Conservation (phyloP, 2,113 vertebrate genomes). For the Pagrus major region DNA sequence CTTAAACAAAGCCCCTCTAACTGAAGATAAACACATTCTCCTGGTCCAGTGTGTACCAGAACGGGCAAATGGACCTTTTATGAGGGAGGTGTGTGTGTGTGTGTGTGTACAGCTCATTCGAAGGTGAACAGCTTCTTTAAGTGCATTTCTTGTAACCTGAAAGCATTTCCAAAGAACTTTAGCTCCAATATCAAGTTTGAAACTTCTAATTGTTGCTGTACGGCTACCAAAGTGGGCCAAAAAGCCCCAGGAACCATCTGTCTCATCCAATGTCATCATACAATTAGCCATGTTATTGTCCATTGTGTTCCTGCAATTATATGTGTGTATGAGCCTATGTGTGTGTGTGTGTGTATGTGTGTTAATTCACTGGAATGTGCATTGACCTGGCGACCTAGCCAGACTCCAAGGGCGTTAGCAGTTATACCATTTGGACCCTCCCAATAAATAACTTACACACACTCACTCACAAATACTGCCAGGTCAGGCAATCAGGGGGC, state of each 20-base stretch:
- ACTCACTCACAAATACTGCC: constrained; percentile 56
- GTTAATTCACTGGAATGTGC: constrained; percentile 74
- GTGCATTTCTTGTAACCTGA: constrained; percentile 36
- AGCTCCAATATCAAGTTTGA: not conserved
- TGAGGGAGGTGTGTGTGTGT: constrained; percentile 47
- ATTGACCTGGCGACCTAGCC: constrained; percentile 80
- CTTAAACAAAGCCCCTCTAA: constrained; percentile 77
- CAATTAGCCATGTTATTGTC: not conserved
- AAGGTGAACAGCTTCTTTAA: constrained; percentile 56
- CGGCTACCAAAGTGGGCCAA: constrained; percentile 1
- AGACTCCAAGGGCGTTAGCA: constrained; percentile 84
- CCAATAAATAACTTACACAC: constrained; percentile 79
- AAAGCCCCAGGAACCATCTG: not conserved
- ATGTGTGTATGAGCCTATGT: constrained; percentile 1
- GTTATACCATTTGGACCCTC: constrained; percentile 83
- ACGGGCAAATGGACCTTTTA: constrained; percentile 80
- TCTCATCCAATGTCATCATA: too few relatives aligned
- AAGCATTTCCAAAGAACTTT: constrained; percentile 15
- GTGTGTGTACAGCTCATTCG: constrained; percentile 29
- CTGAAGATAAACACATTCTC: constrained; percentile 74
- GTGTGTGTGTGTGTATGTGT: constrained; percentile 44
- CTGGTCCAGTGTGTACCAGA: constrained; percentile 46
- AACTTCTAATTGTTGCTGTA: not conserved
- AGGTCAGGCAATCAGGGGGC: constrained; percentile 61
- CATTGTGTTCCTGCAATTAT: constrained; percentile 5